phyloP scores from a whole-genome alignment of 2,888 invertebrate genomes.

The Mythimna vitellina region DNA sequence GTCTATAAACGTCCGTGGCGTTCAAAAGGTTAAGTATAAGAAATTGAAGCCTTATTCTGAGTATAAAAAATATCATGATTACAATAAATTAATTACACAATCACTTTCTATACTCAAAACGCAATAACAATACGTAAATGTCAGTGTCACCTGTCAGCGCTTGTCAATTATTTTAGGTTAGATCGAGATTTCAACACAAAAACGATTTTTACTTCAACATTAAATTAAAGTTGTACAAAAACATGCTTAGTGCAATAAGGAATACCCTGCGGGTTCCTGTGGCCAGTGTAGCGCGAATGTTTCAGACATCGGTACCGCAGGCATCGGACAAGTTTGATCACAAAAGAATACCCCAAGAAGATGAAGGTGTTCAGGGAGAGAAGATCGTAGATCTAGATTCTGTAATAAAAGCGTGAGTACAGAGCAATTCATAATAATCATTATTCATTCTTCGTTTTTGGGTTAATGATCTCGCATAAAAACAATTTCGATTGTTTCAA shows the following conservation, averaged over 20 bases:
- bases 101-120: no score
- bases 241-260: conserved; percentile 80
- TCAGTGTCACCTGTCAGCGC: conserved; percentile 29
- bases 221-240: conserved; percentile 42
- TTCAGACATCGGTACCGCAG: conserved; percentile 78
- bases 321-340: conserved; percentile 83
- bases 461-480: no score
- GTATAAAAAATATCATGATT: no score
- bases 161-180: conserved; percentile 57
- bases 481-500: not conserved
- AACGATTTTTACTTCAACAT: not conserved
- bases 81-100: no score
- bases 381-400: conserved; percentile 93
- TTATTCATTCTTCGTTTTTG: no score
- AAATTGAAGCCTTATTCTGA: no score
- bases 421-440: not conserved
- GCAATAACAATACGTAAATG: conserved; percentile 32
- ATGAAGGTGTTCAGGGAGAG: conserved; percentile 95
- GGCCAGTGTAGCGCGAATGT: conserved; percentile 71
- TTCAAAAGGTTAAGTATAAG: no score
- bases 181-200: not conserved
- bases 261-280: conserved; percentile 74
- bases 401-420: conserved; percentile 90
- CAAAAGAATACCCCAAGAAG: conserved; percentile 87
- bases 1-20: no score